Percentiles rank a stretch among this genome's conserved stretches.
These are phyloP conservation scores for Ephialtes manifestator DNA, from an alignment of 2,888 invertebrate genomes.

Conservation along the genomic window DNA sequence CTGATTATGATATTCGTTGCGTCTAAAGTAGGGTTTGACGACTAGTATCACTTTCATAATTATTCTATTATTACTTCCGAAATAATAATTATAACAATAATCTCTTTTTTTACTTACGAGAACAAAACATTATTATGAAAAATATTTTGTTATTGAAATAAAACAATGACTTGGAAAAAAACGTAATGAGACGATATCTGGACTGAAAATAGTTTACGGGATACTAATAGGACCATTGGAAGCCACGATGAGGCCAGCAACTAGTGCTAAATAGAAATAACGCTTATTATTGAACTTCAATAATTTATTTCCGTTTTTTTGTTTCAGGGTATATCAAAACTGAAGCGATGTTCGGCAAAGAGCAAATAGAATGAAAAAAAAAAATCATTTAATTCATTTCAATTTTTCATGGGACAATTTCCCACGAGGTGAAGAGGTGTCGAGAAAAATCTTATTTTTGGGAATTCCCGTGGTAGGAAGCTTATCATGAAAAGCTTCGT, in stretches of 20 bases:
- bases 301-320: background rate
- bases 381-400: background rate
- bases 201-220: background rate
- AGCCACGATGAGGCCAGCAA: no score
- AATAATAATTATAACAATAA: no score
- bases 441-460: slow-evolving; percentile 30
- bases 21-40: no score
- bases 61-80: no score
- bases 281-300: background rate
- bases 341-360: background rate
- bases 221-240: background rate
- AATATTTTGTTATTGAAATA: no score
- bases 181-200: no score
- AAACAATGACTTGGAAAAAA: no score
- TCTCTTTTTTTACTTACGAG: no score
- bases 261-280: background rate
- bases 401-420: slow-evolving; percentile 25
- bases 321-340: background rate
- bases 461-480: slow-evolving; percentile 18
- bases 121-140: no score
- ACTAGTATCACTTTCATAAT: no score
- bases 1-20: no score
- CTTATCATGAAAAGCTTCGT: slow-evolving; percentile 28
- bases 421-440: slow-evolving; percentile 13
- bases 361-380: background rate